Evolutionary conservation across 2,797 vertebrate species (phyloP), one percentile per base, ranked within the genome.

Genomic region (Oreochromis mossambicus): DNA sequence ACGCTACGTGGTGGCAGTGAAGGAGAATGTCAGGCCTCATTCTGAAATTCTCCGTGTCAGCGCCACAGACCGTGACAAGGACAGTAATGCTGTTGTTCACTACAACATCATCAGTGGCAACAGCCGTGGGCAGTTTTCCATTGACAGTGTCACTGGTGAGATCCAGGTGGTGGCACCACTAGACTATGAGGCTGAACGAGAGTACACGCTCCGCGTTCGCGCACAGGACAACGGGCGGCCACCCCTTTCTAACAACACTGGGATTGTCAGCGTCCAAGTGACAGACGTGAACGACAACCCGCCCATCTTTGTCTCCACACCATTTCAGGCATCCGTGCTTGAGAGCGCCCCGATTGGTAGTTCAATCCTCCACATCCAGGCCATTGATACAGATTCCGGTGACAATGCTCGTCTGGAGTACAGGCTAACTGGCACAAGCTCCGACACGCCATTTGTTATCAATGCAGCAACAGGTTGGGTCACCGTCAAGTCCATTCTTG

Each of bases 41-140:
- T 97, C 98, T 0, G 98, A 98, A 87, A 97, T 99, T 80, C 91
- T 99, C 34, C 96, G 96, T 0, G 97, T 99, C 41, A 98, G 97
- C 0, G 98, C 98, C 86, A 97, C 98, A 0, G 99, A 99, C 92
- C 93, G 89, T 6, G 99, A 99, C 94, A 99, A 99, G 94, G 99
- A 99, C 77, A 97, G 96, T 68, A 99, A 99, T 0, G 98, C 98
- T 0, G 94, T 98, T 10, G 98, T 99, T 63, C 98, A 99, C 91
- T 99, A 99, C 91, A 99, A 98, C 81, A 98, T 99, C 88, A 99
- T 99, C 91, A 99, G 98, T 0, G 99, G 98, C 5, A 99, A 99
- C 91, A 99, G 98, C 87, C 96, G 98, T 2, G 98, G 99, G 4
- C 98, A 99, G 92, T 99, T 99, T 92, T 97, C 97, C 68, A 99